These are phyloP conservation scores for Columba janthina DNA, from an alignment of 2,113 vertebrate species.

Conservation along the genomic window DNA sequence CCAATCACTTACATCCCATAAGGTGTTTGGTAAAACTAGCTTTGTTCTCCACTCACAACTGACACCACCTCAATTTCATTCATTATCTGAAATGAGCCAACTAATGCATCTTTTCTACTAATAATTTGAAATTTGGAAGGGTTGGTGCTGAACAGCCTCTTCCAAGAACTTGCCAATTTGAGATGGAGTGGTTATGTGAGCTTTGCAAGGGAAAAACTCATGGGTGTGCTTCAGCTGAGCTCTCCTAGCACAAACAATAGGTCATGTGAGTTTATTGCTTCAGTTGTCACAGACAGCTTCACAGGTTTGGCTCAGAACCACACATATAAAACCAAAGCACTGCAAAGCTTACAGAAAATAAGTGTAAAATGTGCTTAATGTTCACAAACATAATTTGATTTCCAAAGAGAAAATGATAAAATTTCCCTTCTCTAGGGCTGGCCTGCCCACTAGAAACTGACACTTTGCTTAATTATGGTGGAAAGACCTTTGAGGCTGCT, in stretches of 20 bases:
- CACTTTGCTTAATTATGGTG: neutral
- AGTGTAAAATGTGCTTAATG: neutral
- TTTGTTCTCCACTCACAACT: neutral
- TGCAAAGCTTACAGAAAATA: neutral
- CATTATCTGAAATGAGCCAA: constrained; percentile 29
- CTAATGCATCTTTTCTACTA: constrained; percentile 19
- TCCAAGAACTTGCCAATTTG: constrained; percentile 2
- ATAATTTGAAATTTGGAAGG: constrained; percentile 15
- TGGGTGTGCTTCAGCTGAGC: neutral
- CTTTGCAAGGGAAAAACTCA: neutral
- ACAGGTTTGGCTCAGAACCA: neutral
- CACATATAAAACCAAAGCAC: neutral
- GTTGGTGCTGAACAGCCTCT: neutral
- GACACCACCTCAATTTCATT: constrained; percentile 12
- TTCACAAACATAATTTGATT: neutral
- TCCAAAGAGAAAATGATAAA: neutral
- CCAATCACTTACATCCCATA: constrained; percentile 37
- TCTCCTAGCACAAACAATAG: neutral
- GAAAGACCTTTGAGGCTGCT: neutral
- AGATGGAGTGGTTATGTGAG: neutral
- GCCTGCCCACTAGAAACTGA: neutral
- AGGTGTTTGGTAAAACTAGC: constrained; percentile 15
- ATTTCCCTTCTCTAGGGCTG: neutral
- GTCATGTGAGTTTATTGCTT: neutral
- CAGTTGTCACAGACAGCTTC: neutral